Evolutionary conservation across 2,113 vertebrate genomes (phyloP), one percentile per base, ranked within the genome.

Genomic region (Eptesicus fuscus): DNA sequence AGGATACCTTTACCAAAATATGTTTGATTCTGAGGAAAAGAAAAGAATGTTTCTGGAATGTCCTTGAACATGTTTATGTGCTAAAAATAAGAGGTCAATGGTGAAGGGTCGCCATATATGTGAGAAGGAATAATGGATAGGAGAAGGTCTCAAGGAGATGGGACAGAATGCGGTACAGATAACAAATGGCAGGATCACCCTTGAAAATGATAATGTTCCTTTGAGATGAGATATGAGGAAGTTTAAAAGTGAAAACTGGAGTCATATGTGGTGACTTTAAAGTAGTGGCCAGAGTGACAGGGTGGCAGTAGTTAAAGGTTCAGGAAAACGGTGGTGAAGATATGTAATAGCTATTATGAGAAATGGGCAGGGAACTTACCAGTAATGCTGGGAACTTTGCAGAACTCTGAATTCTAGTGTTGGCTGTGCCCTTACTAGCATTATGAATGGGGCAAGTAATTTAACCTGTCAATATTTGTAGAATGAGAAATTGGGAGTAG

Each of bases 41-140:
- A 67, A 93, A 83, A 88, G 28, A 85, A 79, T 80, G 47, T 69
- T 91, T 94, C 47, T 84, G 53, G 63, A 53, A 87, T 91, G 56
- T 79, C 30, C 28, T 40, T 59, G 56, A 89, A 9, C 32, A 77
- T 35, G 18, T 93, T 69, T 69, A 28, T 67, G 4, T 85, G 42
- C 40, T 88, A 74, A 92, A 83, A 76, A 86, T 51, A 65, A 49
- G 28, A 9, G 18, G 11, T 28, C 47, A 53, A 30, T 83, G 32
- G 23, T 47, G 14, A 87, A 85, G 6, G 32, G 18, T 63, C 49
- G 11, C 9, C 18, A 49, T n/a, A 22, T 4, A 86, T 7, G 10
- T 44, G 53, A 88, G 35, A 56, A 70, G 42, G 82, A 85, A 92
- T 63, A 93, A 61, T 44, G 20, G 59, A 63, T 9, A 78, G 32